Base-by-base conservation (phyloP, 2,797 vertebrate species). In the Alosa sapidissima region DNA sequence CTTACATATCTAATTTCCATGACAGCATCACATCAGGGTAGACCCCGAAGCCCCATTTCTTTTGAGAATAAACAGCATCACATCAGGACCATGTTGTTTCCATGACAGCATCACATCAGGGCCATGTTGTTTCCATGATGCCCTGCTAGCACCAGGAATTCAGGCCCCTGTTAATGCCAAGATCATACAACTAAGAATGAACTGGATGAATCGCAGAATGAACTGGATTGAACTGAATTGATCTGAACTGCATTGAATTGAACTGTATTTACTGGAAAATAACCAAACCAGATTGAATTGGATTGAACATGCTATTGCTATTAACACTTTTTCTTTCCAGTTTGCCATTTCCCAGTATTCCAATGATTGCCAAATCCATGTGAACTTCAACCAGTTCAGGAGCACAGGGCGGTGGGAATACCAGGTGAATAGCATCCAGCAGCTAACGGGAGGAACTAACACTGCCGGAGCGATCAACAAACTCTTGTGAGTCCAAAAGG, bases 341-440 rank as follows among this genome's bases (percentile, higher is more conserved):
- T 95, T 95, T 92, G 89, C 94, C 62, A 83, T 95, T 45, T 85
- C 78, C 85, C 90, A 95, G 87, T 96, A 90, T 68, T 91, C 93
- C 3, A 0, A 0, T 0, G 0, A 0, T 0, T 24, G 49, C 82
- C 0, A 0, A 0, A 87, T 91, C 58, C 89, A 94, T 81, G 90
- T 83, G 55, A 10, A 83, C 62, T 94, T 95, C n/a, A 9, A 84
- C 3, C 41, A 3, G 0, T 88, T 84, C 81, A 0, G 0, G 14
- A 5, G 3, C 5, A 1, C 3, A 2, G 4, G 0, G 6, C 0
- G 0, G 0, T 93, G 92, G 92, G 0, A 87, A 41, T 0, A 0
- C 0, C 10, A 89, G 2, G 87, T 95, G 13, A 0, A 21, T 0
- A 0, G 0, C 0, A 93, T 95, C 28, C 0, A 0, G 0, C 91